Conservation (phyloP, 2,797 vertebrate species). For the Cuniculus paca region DNA sequence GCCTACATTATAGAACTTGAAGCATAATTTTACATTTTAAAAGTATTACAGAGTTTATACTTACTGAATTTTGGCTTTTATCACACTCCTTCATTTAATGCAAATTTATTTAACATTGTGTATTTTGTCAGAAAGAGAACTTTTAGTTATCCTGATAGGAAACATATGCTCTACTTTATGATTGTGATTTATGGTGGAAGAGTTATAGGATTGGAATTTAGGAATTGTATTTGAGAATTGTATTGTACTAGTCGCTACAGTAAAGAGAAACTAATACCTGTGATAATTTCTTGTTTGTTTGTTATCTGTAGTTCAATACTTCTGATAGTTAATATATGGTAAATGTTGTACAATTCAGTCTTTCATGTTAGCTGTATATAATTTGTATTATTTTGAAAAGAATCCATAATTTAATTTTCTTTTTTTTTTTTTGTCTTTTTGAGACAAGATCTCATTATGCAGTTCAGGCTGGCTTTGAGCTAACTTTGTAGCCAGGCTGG, state of each 20-base stretch:
- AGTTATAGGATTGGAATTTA: conserved; percentile 45
- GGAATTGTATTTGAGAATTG: conserved; percentile 19
- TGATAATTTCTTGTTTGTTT: conserved; percentile 34
- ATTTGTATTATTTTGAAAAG: neutral
- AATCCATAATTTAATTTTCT: conserved; percentile 14
- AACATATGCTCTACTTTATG: conserved; percentile 56
- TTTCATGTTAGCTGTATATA: conserved; percentile 26
- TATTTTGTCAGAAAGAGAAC: conserved; percentile 52
- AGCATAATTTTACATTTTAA: conserved; percentile 36
- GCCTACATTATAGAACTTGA: conserved; percentile 33
- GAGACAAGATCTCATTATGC: no score
- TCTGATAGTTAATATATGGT: conserved; percentile 57
- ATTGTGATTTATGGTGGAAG: conserved; percentile 34
- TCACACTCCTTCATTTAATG: conserved; percentile 51
- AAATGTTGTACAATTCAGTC: conserved; percentile 26
- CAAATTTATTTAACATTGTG: conserved; percentile 53
- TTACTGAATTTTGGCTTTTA: conserved; percentile 52
- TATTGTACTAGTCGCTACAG: neutral
- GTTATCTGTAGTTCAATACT: conserved; percentile 9
- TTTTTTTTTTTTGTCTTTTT: no score
- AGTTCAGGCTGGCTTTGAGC: no score
- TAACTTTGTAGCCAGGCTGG: no score
- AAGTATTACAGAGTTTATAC: conserved; percentile 1
- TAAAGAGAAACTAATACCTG: conserved; percentile 39
- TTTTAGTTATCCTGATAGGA: conserved; percentile 65